phyloP scores from a whole-genome alignment of 2,888 invertebrate species.

The Cheilosia soror region DNA sequence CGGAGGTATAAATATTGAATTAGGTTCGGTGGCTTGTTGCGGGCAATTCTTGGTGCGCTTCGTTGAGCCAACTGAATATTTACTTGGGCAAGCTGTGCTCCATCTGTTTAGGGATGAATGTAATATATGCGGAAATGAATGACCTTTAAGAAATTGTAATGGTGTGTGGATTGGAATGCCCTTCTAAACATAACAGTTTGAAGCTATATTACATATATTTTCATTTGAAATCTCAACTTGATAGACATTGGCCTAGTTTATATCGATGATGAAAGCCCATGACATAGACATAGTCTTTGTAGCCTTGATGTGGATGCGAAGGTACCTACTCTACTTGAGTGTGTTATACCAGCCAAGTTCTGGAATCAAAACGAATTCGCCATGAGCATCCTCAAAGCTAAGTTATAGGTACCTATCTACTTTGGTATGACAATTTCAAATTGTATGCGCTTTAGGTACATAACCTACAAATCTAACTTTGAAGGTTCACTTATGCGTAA shows the following conservation, averaged over 20 bases:
- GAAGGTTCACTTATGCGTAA: not conserved
- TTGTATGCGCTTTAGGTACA: not conserved
- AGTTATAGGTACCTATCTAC: not conserved
- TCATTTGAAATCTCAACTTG: not conserved
- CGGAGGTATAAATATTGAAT: conserved; percentile 58
- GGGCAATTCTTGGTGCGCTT: conserved; percentile 19
- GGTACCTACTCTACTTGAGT: not conserved
- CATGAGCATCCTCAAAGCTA: not conserved
- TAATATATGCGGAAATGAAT: conserved; percentile 7
- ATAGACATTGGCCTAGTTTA: conserved; percentile 31
- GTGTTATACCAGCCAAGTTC: not conserved
- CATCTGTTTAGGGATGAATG: not conserved
- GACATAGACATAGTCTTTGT: not conserved
- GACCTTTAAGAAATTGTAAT: not conserved
- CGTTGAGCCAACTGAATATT: conserved; percentile 17
- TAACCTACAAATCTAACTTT: not conserved
- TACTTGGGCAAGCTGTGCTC: not conserved
- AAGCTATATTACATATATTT: not conserved
- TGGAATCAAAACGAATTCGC: not conserved
- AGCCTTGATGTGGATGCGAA: not conserved
- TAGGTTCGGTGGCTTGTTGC: conserved; percentile 49
- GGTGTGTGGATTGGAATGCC: not conserved
- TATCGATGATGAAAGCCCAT: not conserved
- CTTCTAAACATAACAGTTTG: not conserved
- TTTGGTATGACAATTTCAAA: not conserved